These are phyloP conservation scores for Corythoichthys intestinalis DNA, from an alignment of 2,113 vertebrate species.

Conservation along the genomic window DNA sequence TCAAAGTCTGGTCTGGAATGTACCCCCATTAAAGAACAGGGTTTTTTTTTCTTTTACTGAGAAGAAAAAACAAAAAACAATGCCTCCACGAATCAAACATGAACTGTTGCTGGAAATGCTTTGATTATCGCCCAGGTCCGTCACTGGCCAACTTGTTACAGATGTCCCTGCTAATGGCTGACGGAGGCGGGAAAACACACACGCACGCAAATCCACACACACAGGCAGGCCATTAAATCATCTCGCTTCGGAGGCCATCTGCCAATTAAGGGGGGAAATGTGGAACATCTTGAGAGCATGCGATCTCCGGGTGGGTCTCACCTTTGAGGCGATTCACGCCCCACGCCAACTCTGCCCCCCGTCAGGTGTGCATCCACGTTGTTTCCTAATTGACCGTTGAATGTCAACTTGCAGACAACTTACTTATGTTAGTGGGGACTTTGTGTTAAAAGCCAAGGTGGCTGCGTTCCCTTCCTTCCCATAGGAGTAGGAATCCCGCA, in stretches of 20 bases:
- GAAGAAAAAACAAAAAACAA: constrained; percentile 26
- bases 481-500: too few species aligned
- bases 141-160: constrained; percentile 70
- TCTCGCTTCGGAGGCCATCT: constrained; percentile 66
- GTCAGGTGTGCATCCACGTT: constrained; percentile 51
- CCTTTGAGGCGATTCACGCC: constrained; percentile 31
- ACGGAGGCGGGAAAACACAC: constrained; percentile 65
- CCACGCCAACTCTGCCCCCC: constrained; percentile 42
- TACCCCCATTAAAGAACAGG: not conserved
- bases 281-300: constrained; percentile 68
- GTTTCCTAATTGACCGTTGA: constrained; percentile 55
- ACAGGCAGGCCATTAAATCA: constrained; percentile 65
- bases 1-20: too few species aligned
- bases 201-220: constrained; percentile 56
- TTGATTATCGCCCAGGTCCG: constrained; percentile 52
- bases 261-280: constrained; percentile 71
- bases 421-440: not conserved
- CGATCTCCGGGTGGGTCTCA: constrained; percentile 33
- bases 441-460: too few species aligned
- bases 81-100: constrained; percentile 40
- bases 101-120: constrained; percentile 31
- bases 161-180: constrained; percentile 74
- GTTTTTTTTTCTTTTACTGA: constrained; percentile 11
- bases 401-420: constrained; percentile 39
- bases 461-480: too few species aligned